Evolutionary conservation across 30 jellyfish, hydroid and myxozoan species (phyloP).

Genomic region (Aurelia sp.): DNA sequence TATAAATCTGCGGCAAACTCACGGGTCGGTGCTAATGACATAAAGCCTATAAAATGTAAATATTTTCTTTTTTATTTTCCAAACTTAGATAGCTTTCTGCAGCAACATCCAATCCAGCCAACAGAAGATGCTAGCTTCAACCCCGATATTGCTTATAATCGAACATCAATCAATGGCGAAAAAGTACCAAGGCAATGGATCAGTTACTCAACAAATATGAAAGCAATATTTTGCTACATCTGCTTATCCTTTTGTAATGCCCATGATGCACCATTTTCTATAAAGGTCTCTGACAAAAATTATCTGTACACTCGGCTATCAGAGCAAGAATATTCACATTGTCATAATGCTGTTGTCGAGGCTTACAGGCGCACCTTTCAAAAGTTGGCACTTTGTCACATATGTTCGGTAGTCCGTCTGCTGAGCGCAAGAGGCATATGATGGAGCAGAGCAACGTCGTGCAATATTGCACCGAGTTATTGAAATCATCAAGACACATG

Average conservation of each 20-base stretch:
- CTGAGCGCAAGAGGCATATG: conserved; percentile 10
- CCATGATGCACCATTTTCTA: conserved; percentile 4
- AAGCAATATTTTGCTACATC: conserved; percentile 28
- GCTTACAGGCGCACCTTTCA: conserved; percentile 30
- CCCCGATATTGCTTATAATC: conserved; percentile 36
- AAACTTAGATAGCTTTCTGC: conserved; percentile 22
- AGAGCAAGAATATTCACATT: conserved; percentile 32
- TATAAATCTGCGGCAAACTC: too few species aligned
- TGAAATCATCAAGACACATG: too few species aligned
- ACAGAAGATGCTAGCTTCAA: conserved; percentile 16
- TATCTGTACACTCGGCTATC: conserved; percentile 34
- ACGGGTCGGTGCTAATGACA: too few species aligned
- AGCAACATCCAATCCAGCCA: conserved; percentile 36
- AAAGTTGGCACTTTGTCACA: conserved; percentile 5
- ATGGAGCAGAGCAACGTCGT: too few species aligned
- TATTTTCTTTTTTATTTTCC: background rate
- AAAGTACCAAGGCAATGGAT: conserved; percentile 52
- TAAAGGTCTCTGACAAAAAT: conserved; percentile 8
- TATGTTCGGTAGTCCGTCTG: conserved; percentile 18
- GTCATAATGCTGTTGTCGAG: conserved; percentile 12
- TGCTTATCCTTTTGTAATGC: conserved; percentile 21
- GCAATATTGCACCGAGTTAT: too few species aligned
- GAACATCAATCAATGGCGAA: conserved; percentile 18
- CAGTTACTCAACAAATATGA: conserved; percentile 14
- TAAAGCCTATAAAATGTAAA: too few species aligned